phyloP scores from a whole-genome alignment of 2,888 invertebrate genomes.

The Nowickia ferox region DNA sequence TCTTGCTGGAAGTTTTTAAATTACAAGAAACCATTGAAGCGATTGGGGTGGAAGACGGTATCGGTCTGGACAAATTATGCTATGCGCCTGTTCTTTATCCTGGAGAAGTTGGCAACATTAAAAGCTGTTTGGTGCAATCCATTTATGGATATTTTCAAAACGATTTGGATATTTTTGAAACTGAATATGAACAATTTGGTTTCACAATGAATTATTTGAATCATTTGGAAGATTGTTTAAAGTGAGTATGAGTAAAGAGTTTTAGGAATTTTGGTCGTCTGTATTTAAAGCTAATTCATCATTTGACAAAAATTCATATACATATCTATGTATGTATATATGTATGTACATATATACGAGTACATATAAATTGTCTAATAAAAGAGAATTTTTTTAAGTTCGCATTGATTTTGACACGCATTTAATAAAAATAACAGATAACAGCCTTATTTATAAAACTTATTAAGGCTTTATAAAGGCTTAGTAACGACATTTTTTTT shows the following conservation, averaged over 20 bases:
- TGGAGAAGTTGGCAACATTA: slow-evolving; percentile 84
- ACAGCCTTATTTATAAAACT: no score
- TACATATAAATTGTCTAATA: no score
- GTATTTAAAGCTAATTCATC: no score
- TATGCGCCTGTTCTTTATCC: slow-evolving; percentile 91
- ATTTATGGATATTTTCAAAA: slow-evolving; percentile 91
- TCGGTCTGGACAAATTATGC: slow-evolving; percentile 89
- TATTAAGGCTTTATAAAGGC: no score
- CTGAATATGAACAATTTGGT: slow-evolving; percentile 78
- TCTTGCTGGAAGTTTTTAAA: slow-evolving; percentile 88
- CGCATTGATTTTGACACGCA: no score
- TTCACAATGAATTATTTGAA: slow-evolving; percentile 83
- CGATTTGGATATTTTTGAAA: slow-evolving; percentile 84
- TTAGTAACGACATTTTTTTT: no score
- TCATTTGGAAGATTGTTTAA: slow-evolving; percentile 80
- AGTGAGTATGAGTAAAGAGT: slow-evolving; percentile 74
- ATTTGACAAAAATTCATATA: no score
- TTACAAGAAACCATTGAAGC: slow-evolving; percentile 87
- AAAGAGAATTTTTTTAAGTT: no score
- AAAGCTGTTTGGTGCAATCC: slow-evolving; percentile 92
- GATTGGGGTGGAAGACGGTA: slow-evolving; percentile 84
- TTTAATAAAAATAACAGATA: no score
- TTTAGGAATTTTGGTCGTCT: not conserved
- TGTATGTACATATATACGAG: no score
- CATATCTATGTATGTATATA: no score